Conservation (phyloP, 2,797 vertebrate species). For the Parambassis ranga region DNA sequence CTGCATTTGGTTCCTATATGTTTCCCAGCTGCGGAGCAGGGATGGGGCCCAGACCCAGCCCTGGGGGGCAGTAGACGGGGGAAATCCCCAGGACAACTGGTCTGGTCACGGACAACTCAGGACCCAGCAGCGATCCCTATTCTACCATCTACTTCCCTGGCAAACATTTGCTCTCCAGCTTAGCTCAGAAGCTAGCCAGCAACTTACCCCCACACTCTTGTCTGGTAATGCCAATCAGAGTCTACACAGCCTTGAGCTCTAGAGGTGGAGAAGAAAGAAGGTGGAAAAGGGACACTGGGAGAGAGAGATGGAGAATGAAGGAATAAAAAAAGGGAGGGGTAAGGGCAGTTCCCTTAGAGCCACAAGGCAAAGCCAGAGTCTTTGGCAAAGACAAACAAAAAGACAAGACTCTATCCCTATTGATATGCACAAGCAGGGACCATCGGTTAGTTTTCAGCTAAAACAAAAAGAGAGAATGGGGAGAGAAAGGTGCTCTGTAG, state of each 20-base stretch:
- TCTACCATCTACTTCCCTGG: constrained; percentile 85
- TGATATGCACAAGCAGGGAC: constrained; percentile 85
- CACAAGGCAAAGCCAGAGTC: constrained; percentile 83
- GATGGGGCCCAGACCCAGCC: constrained; percentile 73
- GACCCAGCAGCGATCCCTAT: constrained; percentile 82
- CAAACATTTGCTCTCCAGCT: constrained; percentile 95
- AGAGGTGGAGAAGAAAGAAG: constrained; percentile 72
- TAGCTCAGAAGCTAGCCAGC: constrained; percentile 79
- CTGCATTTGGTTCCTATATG: constrained; percentile 69
- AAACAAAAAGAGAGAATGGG: constrained; percentile 77
- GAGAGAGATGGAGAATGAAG: constrained; percentile 65
- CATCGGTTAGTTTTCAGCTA: constrained; percentile 76
- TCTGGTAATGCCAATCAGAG: constrained; percentile 86
- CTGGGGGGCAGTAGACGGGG: constrained; percentile 68
- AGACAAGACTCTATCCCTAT: constrained; percentile 79
- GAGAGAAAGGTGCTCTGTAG: constrained; percentile 64
- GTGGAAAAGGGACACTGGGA: constrained; percentile 63
- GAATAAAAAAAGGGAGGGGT: constrained; percentile 69
- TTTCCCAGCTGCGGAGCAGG: constrained; percentile 90
- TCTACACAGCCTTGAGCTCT: constrained; percentile 69
- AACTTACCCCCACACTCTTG: constrained; percentile 80
- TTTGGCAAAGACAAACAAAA: constrained; percentile 86
- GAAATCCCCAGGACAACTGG: constrained; percentile 94
- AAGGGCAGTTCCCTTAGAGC: constrained; percentile 81
- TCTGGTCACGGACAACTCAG: constrained; percentile 95